phyloP scores from a whole-genome alignment of 2,888 invertebrate genomes.

The Lutraria lutraria region DNA sequence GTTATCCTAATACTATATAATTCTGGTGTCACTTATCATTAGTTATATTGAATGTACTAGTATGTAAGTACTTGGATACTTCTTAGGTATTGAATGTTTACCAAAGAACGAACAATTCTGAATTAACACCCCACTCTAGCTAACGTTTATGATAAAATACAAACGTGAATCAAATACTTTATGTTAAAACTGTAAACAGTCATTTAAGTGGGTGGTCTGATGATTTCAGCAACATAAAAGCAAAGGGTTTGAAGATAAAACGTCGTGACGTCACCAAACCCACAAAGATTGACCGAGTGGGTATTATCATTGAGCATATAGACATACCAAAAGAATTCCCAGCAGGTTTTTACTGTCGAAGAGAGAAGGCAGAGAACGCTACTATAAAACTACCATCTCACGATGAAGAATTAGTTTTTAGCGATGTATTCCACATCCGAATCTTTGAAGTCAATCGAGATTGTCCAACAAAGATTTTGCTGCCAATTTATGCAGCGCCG shows the following conservation, averaged over 20 bases:
- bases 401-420: slow-evolving; percentile 55
- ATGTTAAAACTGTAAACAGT: too few relatives aligned
- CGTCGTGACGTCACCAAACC: slow-evolving; percentile 24
- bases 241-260: slow-evolving; percentile 59
- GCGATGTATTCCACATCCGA: slow-evolving; percentile 64
- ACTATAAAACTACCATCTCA: slow-evolving; percentile 39
- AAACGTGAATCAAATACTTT: neutral
- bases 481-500: slow-evolving; percentile 62
- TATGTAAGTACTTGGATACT: too few relatives aligned
- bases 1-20: too few relatives aligned
- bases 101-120: too few relatives aligned
- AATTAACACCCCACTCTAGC: too few relatives aligned
- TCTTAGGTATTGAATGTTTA: too few relatives aligned
- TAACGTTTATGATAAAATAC: too few relatives aligned
- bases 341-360: slow-evolving; percentile 59
- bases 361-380: slow-evolving; percentile 62
- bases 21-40: too few relatives aligned
- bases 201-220: neutral
- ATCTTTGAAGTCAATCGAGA: slow-evolving; percentile 57
- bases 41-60: too few relatives aligned
- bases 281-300: slow-evolving; percentile 48
- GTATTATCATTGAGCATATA: slow-evolving; percentile 48
- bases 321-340: slow-evolving; percentile 57
- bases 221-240: slow-evolving; percentile 53
- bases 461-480: slow-evolving; percentile 49